phyloP scores from a whole-genome alignment of 2,888 invertebrate species.

The Drosophila demipolita region DNA sequence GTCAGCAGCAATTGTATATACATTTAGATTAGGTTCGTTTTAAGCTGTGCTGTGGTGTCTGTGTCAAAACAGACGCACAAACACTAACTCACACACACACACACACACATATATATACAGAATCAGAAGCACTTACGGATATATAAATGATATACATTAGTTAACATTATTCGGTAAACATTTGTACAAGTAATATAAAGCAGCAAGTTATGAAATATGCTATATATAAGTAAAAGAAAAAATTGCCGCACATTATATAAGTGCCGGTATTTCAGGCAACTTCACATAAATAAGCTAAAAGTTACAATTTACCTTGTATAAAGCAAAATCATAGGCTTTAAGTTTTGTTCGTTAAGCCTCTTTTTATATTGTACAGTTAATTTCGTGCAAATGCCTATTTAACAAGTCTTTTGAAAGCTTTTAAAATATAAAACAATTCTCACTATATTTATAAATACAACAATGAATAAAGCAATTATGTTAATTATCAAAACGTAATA shows the following conservation, averaged over 20 bases:
- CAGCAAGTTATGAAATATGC: slow-evolving; percentile 66
- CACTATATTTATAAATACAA: slow-evolving; percentile 63
- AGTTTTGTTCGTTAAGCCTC: slow-evolving; percentile 36
- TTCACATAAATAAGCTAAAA: slow-evolving; percentile 45
- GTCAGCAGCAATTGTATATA: slow-evolving; percentile 59
- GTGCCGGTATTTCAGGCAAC: slow-evolving; percentile 45
- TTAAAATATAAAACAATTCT: slow-evolving; percentile 72
- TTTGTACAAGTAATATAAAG: slow-evolving; percentile 67
- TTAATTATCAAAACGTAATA: slow-evolving; percentile 28
- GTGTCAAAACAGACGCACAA: slow-evolving; percentile 18
- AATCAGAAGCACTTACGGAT: slow-evolving; percentile 15
- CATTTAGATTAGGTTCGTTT: slow-evolving; percentile 40
- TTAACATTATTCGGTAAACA: slow-evolving; percentile 53
- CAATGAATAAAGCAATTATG: slow-evolving; percentile 42
- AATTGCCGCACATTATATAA: slow-evolving; percentile 38
- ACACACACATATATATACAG: slow-evolving; percentile 2
- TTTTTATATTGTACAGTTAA: slow-evolving; percentile 58
- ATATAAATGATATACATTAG: slow-evolving; percentile 38
- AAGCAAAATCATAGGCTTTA: slow-evolving; percentile 65
- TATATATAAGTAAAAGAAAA: slow-evolving; percentile 46
- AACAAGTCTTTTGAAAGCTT: slow-evolving; percentile 69
- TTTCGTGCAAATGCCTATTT: slow-evolving; percentile 46
- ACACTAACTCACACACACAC: slow-evolving; percentile 33
- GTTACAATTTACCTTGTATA: slow-evolving; percentile 62
- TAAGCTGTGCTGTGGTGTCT: slow-evolving; percentile 52